Percentiles rank a stretch among this genome's conserved stretches.
Evolutionary conservation across 2,113 vertebrate genomes (phyloP).

Genomic region (Rana temporaria): DNA sequence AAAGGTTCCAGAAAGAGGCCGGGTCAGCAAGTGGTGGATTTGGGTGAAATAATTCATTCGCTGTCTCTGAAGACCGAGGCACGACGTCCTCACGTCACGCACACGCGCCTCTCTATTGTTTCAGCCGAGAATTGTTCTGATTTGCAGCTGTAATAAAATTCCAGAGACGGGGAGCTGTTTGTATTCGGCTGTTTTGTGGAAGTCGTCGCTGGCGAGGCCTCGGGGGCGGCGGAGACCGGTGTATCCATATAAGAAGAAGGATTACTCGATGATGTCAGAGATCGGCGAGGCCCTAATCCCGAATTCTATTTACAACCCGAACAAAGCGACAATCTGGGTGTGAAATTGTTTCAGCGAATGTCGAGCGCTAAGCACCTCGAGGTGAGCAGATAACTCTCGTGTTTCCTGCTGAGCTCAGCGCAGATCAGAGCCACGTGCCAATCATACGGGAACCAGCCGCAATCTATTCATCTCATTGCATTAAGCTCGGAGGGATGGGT

Average conservation of each 20-base stretch:
- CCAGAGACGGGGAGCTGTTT: slow-evolving; percentile 10
- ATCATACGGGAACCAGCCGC: background rate
- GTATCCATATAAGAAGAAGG: background rate
- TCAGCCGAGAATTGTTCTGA: background rate
- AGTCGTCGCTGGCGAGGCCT: background rate
- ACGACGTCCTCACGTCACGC: too few species aligned
- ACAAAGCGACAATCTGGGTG: slow-evolving; percentile 7
- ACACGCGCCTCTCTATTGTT: background rate
- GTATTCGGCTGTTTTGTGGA: background rate
- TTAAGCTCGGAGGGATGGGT: too few species aligned
- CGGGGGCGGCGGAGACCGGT: background rate
- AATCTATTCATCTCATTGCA: background rate
- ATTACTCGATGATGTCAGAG: slow-evolving; percentile 7
- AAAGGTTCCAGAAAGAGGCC: too few species aligned
- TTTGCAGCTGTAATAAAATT: background rate
- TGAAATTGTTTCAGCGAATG: slow-evolving; percentile 26
- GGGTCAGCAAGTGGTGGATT: too few species aligned
- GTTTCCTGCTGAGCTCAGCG: background rate
- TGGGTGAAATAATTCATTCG: too few species aligned
- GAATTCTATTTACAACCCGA: slow-evolving; percentile 21
- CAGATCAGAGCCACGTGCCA: background rate
- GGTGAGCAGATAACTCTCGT: background rate
- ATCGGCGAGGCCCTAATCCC: slow-evolving; percentile 16
- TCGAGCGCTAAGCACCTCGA: slow-evolving; percentile 1
- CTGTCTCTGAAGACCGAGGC: too few species aligned